Evolutionary conservation across 2,113 vertebrate genomes (phyloP).

Genomic region (Platichthys flesus): DNA sequence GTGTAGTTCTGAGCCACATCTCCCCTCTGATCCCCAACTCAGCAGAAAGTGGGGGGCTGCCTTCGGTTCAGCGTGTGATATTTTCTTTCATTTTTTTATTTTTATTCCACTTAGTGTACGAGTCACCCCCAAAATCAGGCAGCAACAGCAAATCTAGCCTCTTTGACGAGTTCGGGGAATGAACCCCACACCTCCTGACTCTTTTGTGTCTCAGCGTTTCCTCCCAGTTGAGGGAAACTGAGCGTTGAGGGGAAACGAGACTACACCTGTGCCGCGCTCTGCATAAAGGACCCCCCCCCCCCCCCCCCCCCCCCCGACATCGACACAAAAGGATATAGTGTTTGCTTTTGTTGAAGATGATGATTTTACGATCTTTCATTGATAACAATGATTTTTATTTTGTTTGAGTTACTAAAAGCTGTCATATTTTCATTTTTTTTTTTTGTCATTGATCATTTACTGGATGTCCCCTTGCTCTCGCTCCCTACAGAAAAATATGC

Average conservation of each 20-base stretch:
- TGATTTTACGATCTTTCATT: constrained; percentile 64
- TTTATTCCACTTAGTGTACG: constrained; percentile 46
- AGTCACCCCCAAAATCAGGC: constrained; percentile 49
- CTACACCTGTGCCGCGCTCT: constrained; percentile 54
- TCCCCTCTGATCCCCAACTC: constrained; percentile 54
- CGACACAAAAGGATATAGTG: constrained; percentile 72
- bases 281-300: constrained; percentile 24
- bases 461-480: constrained; percentile 52
- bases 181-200: constrained; percentile 57
- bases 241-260: constrained; percentile 44
- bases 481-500: constrained; percentile 60
- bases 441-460: constrained; percentile 55
- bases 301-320: constrained; percentile 21
- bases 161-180: constrained; percentile 50
- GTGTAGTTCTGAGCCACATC: constrained; percentile 68
- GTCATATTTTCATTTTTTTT: constrained; percentile 41
- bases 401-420: constrained; percentile 60
- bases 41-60: constrained; percentile 62
- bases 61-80: constrained; percentile 69
- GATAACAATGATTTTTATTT: constrained; percentile 64
- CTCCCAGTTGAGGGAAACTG: constrained; percentile 31
- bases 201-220: constrained; percentile 47
- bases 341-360: constrained; percentile 71
- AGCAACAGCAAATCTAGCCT: constrained; percentile 50
- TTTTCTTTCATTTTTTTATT: constrained; percentile 23